Percentiles rank a stretch among this genome's conserved stretches.
These are phyloP conservation scores for Erythrocebus patas DNA, from an alignment of 2,113 vertebrate genomes.

Conservation along the genomic window DNA sequence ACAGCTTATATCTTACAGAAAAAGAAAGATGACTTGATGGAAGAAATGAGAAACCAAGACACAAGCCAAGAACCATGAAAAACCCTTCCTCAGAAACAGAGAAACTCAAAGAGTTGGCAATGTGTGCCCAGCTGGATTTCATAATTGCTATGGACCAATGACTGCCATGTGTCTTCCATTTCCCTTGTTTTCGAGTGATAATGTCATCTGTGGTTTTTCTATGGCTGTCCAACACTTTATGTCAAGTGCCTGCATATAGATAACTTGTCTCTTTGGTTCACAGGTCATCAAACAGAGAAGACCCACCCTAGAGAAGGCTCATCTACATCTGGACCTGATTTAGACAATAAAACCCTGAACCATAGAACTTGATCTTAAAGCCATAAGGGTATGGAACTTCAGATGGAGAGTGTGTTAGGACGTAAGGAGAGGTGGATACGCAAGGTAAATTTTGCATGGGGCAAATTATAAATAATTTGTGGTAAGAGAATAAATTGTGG, in stretches of 20 bases:
- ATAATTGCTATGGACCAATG: background rate
- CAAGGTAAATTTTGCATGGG: background rate
- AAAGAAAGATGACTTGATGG: constrained; percentile 36
- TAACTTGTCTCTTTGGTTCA: background rate
- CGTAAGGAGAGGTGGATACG: background rate
- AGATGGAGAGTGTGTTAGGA: background rate
- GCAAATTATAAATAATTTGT: background rate
- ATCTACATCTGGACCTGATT: background rate
- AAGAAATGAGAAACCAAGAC: constrained; percentile 13
- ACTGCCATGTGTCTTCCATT: background rate
- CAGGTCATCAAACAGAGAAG: background rate
- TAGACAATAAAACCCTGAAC: background rate
- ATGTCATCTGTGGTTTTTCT: background rate
- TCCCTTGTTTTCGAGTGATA: background rate
- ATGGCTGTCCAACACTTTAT: background rate
- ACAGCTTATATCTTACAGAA: background rate
- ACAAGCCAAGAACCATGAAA: constrained; percentile 1
- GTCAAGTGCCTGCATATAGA: background rate
- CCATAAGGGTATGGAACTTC: background rate
- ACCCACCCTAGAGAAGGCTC: background rate
- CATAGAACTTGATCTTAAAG: background rate
- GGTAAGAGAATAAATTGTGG: background rate
- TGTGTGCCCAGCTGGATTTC: constrained; percentile 5
- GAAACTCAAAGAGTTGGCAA: constrained; percentile 2
- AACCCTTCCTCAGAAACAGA: constrained; percentile 17